These are phyloP conservation scores for Stramonita haemastoma DNA, from an alignment of 2,888 invertebrate species.

Conservation along the genomic window DNA sequence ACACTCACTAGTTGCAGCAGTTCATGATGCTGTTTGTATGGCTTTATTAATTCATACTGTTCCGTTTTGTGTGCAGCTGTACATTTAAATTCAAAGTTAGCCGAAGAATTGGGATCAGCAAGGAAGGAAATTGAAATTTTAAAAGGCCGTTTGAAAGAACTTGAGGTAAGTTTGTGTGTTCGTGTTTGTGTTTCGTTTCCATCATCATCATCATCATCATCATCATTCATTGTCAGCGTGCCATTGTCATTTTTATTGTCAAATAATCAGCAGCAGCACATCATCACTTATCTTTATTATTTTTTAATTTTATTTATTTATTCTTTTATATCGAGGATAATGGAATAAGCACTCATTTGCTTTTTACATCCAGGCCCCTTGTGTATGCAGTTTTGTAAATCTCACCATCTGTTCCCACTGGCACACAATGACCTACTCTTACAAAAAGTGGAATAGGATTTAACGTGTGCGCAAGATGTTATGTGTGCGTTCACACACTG, in stretches of 20 bases:
- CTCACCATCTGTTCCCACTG: too few species aligned
- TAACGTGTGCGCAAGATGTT: too few species aligned
- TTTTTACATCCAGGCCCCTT: too few species aligned
- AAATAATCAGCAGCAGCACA: neutral
- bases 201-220: neutral
- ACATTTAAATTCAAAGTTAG: conserved; percentile 63
- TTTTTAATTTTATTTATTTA: neutral
- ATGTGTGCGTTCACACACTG: too few species aligned
- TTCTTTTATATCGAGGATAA: too few species aligned
- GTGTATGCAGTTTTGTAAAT: too few species aligned
- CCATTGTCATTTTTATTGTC: too few species aligned
- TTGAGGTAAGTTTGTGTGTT: conserved; percentile 58
- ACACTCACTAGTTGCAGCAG: neutral
- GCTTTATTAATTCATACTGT: neutral
- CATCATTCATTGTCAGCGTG: neutral
- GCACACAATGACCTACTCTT: too few species aligned
- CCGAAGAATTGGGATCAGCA: conserved; percentile 68
- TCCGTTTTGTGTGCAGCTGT: conserved; percentile 55
- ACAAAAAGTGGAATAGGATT: too few species aligned
- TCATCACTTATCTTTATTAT: too few species aligned
- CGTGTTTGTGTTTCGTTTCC: neutral
- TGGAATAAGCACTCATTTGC: too few species aligned
- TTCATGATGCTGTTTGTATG: too few species aligned
- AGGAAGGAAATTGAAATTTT: conserved; percentile 68
- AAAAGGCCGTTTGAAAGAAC: conserved; percentile 64